Evolutionary conservation across 2,888 invertebrate genomes (phyloP).

Genomic region (Diarsia rubi): DNA sequence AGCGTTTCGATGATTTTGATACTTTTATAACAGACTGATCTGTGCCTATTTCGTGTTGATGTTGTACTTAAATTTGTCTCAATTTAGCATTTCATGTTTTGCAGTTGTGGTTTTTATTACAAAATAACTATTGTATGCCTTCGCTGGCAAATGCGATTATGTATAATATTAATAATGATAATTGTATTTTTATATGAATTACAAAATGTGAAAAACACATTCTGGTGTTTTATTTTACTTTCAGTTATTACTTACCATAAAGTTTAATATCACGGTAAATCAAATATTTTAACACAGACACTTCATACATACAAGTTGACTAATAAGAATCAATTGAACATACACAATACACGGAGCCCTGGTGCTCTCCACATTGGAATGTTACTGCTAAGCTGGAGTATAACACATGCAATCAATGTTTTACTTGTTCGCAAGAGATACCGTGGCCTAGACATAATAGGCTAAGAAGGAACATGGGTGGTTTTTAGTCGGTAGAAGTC

Average conservation of each 20-base stretch:
- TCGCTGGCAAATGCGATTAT: constrained; percentile 85
- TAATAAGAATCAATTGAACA: neutral
- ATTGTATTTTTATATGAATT: constrained; percentile 90
- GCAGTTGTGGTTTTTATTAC: constrained; percentile 79
- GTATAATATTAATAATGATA: constrained; percentile 84
- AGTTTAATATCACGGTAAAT: neutral
- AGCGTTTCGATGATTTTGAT: constrained; percentile 65
- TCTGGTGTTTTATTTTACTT: constrained; percentile 71
- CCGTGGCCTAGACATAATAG: too few species aligned
- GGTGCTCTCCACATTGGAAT: neutral
- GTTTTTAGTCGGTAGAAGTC: too few species aligned
- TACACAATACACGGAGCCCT: neutral
- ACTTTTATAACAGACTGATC: constrained; percentile 77
- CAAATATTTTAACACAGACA: neutral
- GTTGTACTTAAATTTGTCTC: constrained; percentile 83
- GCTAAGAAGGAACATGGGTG: too few species aligned
- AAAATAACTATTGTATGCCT: constrained; percentile 81
- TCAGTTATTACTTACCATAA: neutral
- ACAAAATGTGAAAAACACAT: constrained; percentile 79
- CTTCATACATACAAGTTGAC: too few species aligned
- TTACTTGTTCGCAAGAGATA: too few species aligned
- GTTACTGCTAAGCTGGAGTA: neutral
- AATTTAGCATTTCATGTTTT: constrained; percentile 78
- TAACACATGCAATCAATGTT: neutral
- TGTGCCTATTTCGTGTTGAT: constrained; percentile 80